Evolutionary conservation across 2,888 invertebrate species (phyloP), one percentile per base, ranked within the genome.

Genomic region (Pristionchus maxplancki): DNA sequence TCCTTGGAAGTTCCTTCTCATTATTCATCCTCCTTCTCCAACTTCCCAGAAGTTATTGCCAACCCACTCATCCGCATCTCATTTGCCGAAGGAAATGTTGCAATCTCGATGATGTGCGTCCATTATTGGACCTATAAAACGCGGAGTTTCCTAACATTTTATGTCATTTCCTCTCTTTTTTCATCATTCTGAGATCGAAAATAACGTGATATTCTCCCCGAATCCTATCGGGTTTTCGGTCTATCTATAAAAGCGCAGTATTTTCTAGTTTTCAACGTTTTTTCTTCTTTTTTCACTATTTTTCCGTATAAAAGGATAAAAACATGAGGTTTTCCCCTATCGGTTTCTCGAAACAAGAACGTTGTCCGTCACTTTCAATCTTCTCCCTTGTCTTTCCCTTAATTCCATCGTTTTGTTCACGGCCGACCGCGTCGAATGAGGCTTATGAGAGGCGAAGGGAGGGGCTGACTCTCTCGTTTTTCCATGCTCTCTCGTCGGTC

Each of bases 341-440:
- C n/a, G n/a, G n/a, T n/a, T n/a, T n/a, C n/a, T n/a, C n/a, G n/a
- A n/a, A n/a, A n/a, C n/a, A n/a, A n/a, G n/a, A n/a, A 71, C 71
- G 15, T 11, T 67, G 11, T n/a, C 20, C 37, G 37, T 71, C 71
- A 71, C 71, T 50, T 81, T 40, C 81, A 28, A 44, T 81, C 81
- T 48, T 81, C 48, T 78, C 81, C 28, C 50, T 81, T 31, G 15
- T 81, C 44, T 81, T n/a, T 40, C 81, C 20, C 48, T 28, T 81
- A 50, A 48, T 81, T 81, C 81, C 44, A 28, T 40, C n/a, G 48
- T n/a, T 37, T 71, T 37, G 71, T 37, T 71, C 71, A 71, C 71
- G 71, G 5, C 9, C 20, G 71, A 31, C 31, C 17, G 64, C 31
- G 64, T 67, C 15, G 28, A 71, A 71, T 71, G 71, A 71, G 71